Base-by-base conservation (phyloP, 2,888 invertebrate species). In the Tetramorium bicarinatum region DNA sequence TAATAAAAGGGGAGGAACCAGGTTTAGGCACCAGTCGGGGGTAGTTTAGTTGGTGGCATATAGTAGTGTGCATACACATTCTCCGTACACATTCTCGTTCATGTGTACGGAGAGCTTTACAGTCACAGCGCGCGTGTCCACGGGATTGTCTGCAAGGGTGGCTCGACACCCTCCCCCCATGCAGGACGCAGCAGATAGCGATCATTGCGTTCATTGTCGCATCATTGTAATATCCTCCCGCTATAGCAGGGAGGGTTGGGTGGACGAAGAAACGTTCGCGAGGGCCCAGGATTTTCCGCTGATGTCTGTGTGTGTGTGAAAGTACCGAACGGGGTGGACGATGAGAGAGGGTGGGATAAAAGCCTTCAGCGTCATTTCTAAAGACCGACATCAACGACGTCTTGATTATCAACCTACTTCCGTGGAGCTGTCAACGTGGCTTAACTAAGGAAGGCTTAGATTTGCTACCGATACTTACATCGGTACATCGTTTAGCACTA, bases 151-250 rank as follows among this genome's bases (percentile, higher is more conserved):
- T 38, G 62, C 69, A 74, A 69, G 86, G 87, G 83, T 71, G 75
- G 77, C 76, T 82, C 67, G 87, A 85, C 87, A 82, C 89, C 75
- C 56, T 38, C 71, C 38, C 52, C 86, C 85, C 67, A 72, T 80
- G 71, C 88, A 88, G 87, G 83, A 29, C 69, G 56, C 56, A 47
- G 85, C 88, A 91, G 92, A 93, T 93, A 92, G 91, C 89, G 93
- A 93, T 93, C 93, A 87, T 91, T 88, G 89, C 91, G 91, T 93
- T 93, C 93, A 93, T 92, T 92, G 92, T 93, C 93, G 92, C 92
- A 91, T 93, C 92, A 88, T 87, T 89, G 88, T 91, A 92, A 92
- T 93, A 89, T 92, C 89, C 90, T 87, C 91, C 79, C 13, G 71
- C 81, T 83, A 77, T 82, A 77, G 13, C 41, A 56, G 56, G 56